These are phyloP conservation scores for Neomorphus geoffroyi DNA, from an alignment of 2,797 vertebrate species.

Conservation along the genomic window DNA sequence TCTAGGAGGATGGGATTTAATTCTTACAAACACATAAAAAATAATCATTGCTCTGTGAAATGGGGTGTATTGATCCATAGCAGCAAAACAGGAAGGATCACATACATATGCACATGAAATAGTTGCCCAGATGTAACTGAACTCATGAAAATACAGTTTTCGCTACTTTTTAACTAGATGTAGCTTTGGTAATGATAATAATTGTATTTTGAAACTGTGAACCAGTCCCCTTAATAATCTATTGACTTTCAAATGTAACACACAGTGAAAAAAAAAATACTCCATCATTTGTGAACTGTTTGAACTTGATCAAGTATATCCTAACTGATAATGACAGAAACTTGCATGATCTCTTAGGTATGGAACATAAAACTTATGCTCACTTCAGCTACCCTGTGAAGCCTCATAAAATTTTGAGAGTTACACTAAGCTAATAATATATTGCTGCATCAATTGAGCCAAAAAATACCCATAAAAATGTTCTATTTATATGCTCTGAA, in stretches of 20 bases:
- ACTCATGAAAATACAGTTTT: not conserved
- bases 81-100: not conserved
- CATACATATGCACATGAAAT: not conserved
- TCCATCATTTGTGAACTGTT: not conserved
- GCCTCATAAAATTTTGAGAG: constrained; percentile 61
- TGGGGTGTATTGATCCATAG: not conserved
- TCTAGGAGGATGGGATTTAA: not conserved
- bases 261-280: not conserved
- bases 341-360: constrained; percentile 15
- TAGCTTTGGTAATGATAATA: not conserved
- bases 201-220: not conserved
- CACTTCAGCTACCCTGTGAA: constrained; percentile 40
- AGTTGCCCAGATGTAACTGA: not conserved
- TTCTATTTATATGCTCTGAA: constrained; percentile 23
- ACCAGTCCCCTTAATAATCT: not conserved
- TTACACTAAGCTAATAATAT: not conserved
- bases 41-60: not conserved
- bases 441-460: constrained; percentile 12
- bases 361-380: constrained; percentile 54
- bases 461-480: constrained; percentile 18
- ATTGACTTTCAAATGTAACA: not conserved
- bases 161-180: not conserved
- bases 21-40: not conserved
- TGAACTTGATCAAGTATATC: constrained; percentile 31
- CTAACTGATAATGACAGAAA: constrained; percentile 38